Evolutionary conservation across 2,113 vertebrate genomes (phyloP).

Genomic region (Aix galericulata): DNA sequence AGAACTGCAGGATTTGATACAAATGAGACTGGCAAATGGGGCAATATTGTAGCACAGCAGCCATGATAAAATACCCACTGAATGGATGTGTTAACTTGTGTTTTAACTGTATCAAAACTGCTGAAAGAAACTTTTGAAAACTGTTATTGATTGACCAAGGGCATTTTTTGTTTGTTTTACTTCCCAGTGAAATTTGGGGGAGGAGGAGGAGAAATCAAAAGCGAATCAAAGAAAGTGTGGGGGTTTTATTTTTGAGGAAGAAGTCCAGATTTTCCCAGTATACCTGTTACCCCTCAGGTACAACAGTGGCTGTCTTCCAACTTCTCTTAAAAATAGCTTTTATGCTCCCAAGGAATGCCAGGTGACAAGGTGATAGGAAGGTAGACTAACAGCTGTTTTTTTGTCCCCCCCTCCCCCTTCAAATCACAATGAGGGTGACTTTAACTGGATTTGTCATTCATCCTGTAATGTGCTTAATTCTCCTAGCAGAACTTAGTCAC

Average conservation of each 20-base stretch:
- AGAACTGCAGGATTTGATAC: background rate
- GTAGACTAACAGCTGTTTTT: background rate
- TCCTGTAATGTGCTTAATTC: background rate
- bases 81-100: background rate
- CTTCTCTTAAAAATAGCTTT: background rate
- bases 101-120: background rate
- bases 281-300: background rate
- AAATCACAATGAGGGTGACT: background rate
- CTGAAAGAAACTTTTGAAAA: background rate
- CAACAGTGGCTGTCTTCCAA: background rate
- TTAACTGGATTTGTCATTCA: background rate
- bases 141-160: background rate
- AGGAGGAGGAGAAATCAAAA: background rate
- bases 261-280: background rate
- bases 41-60: background rate
- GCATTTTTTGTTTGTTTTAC: background rate
- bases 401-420: background rate
- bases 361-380: background rate
- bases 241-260: background rate
- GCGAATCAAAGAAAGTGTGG: background rate
- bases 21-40: background rate
- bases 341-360: background rate
- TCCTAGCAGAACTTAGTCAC: background rate
- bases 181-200: background rate
- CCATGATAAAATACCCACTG: background rate